Conservation (phyloP, 2,797 vertebrate species). For the Leucoraja ocellata region DNA sequence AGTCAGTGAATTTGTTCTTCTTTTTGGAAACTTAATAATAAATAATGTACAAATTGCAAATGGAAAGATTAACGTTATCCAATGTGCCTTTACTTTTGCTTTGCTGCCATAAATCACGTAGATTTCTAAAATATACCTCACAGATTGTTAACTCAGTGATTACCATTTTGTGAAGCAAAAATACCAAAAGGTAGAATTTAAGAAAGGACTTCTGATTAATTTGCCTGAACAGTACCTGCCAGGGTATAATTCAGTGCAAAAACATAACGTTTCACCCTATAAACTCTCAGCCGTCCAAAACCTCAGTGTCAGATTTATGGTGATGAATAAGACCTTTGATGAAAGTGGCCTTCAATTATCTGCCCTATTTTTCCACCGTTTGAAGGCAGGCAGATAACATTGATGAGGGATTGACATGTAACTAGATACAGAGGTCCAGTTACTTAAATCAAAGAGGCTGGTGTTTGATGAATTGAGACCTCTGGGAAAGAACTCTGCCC, state of each 20-base stretch:
- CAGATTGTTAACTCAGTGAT: background rate
- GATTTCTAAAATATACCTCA: background rate
- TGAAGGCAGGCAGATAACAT: background rate
- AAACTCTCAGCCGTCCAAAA: background rate
- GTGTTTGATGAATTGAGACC: background rate
- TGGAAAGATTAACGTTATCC: background rate
- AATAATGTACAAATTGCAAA: background rate
- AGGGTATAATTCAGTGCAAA: background rate
- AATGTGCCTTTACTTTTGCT: background rate
- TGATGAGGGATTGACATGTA: background rate
- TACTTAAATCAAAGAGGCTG: background rate
- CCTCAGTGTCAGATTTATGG: background rate
- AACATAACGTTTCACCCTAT: no score
- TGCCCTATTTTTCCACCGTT: background rate
- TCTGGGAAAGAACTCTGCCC: background rate
- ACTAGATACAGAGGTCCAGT: background rate
- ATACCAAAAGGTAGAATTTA: background rate
- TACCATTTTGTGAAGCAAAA: background rate
- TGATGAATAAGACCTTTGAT: background rate
- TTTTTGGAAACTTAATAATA: background rate
- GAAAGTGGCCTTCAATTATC: background rate
- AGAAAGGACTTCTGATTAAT: background rate
- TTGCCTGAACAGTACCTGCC: background rate
- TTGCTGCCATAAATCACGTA: background rate
- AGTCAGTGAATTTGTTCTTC: background rate